Base-by-base conservation (phyloP, 2,113 vertebrate species). In the Oncorhynchus clarkii region DNA sequence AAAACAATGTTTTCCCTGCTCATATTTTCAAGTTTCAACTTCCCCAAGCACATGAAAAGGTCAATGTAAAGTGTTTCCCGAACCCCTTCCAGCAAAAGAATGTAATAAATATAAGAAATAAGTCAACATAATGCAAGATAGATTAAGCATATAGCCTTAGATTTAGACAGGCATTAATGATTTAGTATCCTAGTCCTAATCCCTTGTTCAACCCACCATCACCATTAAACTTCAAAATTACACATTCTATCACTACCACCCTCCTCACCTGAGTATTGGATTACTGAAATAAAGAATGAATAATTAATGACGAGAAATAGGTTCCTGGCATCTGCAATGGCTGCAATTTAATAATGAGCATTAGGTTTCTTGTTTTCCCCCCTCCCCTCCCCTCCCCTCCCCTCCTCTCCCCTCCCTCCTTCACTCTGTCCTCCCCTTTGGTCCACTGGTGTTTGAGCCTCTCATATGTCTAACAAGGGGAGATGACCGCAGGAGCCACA, bases 221-320 rank as follows among this genome's bases (percentile, higher is more conserved):
- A 91, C 94, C 96, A 97, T 98, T 97, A 97, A 96, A 95, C 95
- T 93, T 95, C 91, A 92, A 95, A 93, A 93, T 92, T 89, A 94
- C 90, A 93, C 93, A 92, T 95, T 96, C 92, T 88, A 91, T 94
- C 93, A 93, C 94, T 85, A 72, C 93, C 85, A 71, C 91, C 87
- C 89, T 94, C 94, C 96, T 98, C 96, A 99, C 97, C 97, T 97
- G 96, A 97, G 97, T 96, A 97, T 91, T 96, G 94, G 96, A 97
- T 96, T 96, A 95, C 95, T 95, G 96, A 96, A 97, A 96, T 96
- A 96, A 95, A 92, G 95, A 88, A 96, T 99, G 95, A 98, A 99
- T 99, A 97, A 98, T 98, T 99, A 95, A 99, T 98, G 95, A 91
- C 95, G 94, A 95, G 94, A 95, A 97, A 93, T 96, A 95, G 95